Percentiles rank a stretch among this genome's conserved stretches.
These are phyloP conservation scores for Pedetes capensis DNA, from an alignment of 2,113 vertebrate genomes.

Conservation along the genomic window DNA sequence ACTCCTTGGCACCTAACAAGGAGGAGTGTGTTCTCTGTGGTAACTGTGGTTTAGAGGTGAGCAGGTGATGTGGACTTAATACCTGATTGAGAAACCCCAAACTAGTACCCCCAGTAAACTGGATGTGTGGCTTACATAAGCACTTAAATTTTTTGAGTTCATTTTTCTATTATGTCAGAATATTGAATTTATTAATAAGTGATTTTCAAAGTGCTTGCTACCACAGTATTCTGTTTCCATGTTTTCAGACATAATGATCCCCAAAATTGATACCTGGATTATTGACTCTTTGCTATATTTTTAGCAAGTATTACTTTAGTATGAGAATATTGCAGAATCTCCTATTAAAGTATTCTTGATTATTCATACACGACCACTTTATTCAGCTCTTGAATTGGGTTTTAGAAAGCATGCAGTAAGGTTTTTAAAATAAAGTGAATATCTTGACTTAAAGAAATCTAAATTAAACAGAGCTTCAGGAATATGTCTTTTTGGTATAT, in stretches of 20 bases:
- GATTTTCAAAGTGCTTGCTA: background rate
- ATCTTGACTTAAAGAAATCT: conserved; percentile 43
- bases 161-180: background rate
- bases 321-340: background rate
- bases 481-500: conserved; percentile 24
- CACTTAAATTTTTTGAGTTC: background rate
- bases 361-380: conserved; percentile 9
- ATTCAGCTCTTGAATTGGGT: conserved; percentile 28
- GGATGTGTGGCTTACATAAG: background rate
- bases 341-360: background rate
- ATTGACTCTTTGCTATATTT: background rate
- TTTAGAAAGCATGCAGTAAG: background rate
- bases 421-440: conserved; percentile 42
- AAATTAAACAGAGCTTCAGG: conserved; percentile 39
- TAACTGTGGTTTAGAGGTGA: background rate
- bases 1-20: too few species aligned
- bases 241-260: background rate
- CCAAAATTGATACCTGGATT: background rate
- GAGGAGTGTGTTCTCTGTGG: background rate
- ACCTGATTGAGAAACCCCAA: background rate
- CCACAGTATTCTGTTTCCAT: background rate
- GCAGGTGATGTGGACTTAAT: background rate
- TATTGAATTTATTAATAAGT: background rate
- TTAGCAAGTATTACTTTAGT: background rate
- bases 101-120: background rate